Evolutionary conservation across 2,888 invertebrate genomes (phyloP).

Genomic region (Eudemis profundana): DNA sequence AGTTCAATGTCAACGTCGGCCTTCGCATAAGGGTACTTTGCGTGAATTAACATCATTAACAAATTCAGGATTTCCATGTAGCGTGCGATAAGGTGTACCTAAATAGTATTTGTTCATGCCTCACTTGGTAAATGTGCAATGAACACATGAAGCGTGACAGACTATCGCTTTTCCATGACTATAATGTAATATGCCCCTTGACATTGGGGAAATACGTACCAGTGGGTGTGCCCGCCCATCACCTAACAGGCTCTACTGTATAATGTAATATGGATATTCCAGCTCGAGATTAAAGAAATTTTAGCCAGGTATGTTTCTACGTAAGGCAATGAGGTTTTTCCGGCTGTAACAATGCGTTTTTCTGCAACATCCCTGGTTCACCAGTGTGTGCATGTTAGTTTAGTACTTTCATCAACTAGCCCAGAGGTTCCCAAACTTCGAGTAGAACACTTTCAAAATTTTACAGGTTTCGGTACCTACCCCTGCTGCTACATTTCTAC

Average conservation of each 20-base stretch:
- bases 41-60: constrained; percentile 36
- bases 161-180: constrained; percentile 11
- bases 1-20: constrained; percentile 15
- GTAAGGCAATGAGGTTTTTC: no score
- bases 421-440: no score
- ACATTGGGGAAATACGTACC: constrained; percentile 15
- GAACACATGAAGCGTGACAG: neutral
- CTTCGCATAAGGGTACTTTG: constrained; percentile 24
- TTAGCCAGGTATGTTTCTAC: no score
- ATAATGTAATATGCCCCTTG: constrained; percentile 4
- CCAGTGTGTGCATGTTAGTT: no score
- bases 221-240: neutral
- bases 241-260: neutral
- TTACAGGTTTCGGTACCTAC: no score
- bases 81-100: constrained; percentile 17
- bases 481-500: no score
- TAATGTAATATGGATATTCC: neutral
- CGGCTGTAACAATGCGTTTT: no score
- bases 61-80: constrained; percentile 19
- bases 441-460: no score
- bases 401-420: no score
- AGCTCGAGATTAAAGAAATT: neutral
- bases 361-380: no score
- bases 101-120: constrained; percentile 5
- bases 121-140: constrained; percentile 1